phyloP scores from a whole-genome alignment of 2,888 invertebrate genomes.

The Phortica okadai region DNA sequence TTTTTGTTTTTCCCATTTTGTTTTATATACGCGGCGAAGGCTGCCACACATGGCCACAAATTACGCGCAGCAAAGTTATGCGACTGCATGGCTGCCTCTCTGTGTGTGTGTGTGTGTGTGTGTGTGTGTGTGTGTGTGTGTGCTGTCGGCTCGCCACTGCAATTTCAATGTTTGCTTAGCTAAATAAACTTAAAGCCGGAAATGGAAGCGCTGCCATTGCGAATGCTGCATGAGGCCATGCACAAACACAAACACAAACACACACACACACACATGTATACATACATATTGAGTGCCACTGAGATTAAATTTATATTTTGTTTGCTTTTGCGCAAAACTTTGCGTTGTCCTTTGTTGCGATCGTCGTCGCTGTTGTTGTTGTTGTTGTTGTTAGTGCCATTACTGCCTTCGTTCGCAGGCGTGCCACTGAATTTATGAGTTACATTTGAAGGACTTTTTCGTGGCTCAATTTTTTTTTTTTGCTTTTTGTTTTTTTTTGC shows the following conservation, averaged over 20 bases:
- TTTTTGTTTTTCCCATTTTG: not conserved
- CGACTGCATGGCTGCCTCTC: slow-evolving; percentile 59
- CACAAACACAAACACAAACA: not conserved
- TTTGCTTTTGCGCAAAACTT: slow-evolving; percentile 9
- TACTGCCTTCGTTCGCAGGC: not conserved
- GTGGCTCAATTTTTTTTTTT: not conserved
- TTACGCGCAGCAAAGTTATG: slow-evolving; percentile 15
- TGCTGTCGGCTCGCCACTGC: not conserved
- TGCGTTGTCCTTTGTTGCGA: not conserved
- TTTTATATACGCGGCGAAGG: not conserved
- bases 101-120: slow-evolving; percentile 44
- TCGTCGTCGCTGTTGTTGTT: not conserved
- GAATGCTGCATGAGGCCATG: slow-evolving; percentile 2
- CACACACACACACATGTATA: not conserved
- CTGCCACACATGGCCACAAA: slow-evolving; percentile 14
- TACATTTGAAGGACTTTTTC: slow-evolving; percentile 19
- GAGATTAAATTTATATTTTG: slow-evolving; percentile 2
- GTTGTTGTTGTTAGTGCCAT: not conserved
- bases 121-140: not conserved
- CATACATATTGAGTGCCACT: not conserved
- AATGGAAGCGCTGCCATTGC: slow-evolving; percentile 17
- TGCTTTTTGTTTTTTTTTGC: no score
- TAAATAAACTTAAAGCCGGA: slow-evolving; percentile 24
- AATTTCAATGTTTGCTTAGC: slow-evolving; percentile 23
- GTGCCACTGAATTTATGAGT: slow-evolving; percentile 18